Evolutionary conservation across 2,888 invertebrate species (phyloP), one percentile per base, ranked within the genome.

Genomic region (Heteromurus nitidus): DNA sequence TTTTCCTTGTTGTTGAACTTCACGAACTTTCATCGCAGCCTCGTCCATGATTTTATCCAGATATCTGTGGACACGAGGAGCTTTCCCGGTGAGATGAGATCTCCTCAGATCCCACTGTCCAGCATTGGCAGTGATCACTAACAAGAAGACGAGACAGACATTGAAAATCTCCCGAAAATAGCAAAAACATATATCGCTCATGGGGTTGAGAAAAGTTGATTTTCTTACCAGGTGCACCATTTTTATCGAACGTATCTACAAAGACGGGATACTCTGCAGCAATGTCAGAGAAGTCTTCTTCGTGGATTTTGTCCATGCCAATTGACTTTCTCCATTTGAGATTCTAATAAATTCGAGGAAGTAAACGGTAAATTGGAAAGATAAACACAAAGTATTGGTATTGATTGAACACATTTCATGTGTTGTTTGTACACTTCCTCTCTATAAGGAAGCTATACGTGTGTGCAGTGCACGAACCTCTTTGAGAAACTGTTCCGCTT

Each of bases 31-130:
- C 36, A 47, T 60, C 11, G 47, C 5, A 3, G 77, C 77, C 42
- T 64, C 70, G n/a, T 77, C 77, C 70, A 77, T 31, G 5, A 70
- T 62, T 67, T 62, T 69, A 16, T 36, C 42, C 7, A 50, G 50
- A 5, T 50, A 50, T 5, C 50, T 22, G 11, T 67, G 67, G 18
- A 75, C 26, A 0, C 75, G 31, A 11, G 13, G 36, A 22, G 36
- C 20, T 55, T 65, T 31, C 5, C 75, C 75, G 16, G 75, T 75
- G 1, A 75, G 20, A 36, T 31, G 24, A 24, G 44, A 42, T 3
- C 1, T 3, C n/a, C 65, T 2, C 7, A 65, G 22, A 24, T 65
- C 44, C 65, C 65, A 65, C 3, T 44, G 3, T 42, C 65, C 65
- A 2, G 65, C 42, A 42, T 22, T 16, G 1, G 65, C 65, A 1